Evolutionary conservation across 2,888 invertebrate species (phyloP).

Genomic region (Pycnomerus fuliginosus): DNA sequence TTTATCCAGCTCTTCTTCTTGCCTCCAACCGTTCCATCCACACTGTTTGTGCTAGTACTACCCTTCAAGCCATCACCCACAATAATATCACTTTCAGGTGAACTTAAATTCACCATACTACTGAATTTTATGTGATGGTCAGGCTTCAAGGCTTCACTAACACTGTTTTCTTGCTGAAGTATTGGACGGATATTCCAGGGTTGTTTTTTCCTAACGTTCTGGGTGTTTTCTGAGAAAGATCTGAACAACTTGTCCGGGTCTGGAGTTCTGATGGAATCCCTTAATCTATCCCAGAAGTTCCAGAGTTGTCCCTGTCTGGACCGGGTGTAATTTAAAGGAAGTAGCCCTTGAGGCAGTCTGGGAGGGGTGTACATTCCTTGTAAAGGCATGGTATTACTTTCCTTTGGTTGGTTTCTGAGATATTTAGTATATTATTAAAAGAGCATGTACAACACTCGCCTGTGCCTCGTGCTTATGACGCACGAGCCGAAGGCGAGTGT

Average conservation of each 20-base stretch:
- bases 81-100: not conserved
- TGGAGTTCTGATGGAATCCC: conserved; percentile 25
- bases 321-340: conserved; percentile 63
- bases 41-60: not conserved
- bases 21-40: no score
- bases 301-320: conserved; percentile 57
- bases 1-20: no score
- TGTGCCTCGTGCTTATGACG: no score
- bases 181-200: no score
- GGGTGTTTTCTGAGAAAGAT: no score
- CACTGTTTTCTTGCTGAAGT: not conserved
- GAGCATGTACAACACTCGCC: no score
- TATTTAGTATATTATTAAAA: not conserved
- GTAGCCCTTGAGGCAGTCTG: conserved; percentile 64
- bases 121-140: not conserved
- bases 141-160: not conserved
- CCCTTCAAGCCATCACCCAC: not conserved
- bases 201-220: no score
- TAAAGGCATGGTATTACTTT: conserved; percentile 74
- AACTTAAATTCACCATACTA: not conserved
- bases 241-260: not conserved
- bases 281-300: conserved; percentile 72
- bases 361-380: no score
- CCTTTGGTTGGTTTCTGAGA: conserved; percentile 46
- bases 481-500: no score